Evolutionary conservation across 2,797 vertebrate genomes (phyloP).

Genomic region (Euthynnus affinis): DNA sequence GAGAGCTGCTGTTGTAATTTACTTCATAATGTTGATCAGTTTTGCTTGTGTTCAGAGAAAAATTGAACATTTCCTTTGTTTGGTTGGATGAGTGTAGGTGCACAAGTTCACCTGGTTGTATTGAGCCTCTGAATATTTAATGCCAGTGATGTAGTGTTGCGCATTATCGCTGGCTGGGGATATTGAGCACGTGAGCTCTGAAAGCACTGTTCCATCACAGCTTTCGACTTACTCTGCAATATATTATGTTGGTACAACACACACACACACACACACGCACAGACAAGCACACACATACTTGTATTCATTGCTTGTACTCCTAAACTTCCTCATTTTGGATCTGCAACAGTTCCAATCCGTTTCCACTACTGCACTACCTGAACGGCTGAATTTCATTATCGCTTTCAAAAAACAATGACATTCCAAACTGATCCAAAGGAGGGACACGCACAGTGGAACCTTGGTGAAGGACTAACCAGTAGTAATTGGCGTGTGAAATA

Average conservation of each 20-base stretch:
- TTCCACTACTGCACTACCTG: conserved; percentile 29
- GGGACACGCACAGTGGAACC: conserved; percentile 19
- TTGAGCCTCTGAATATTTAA: conserved; percentile 81
- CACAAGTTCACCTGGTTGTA: conserved; percentile 75
- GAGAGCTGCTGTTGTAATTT: not conserved
- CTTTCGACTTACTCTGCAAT: conserved; percentile 63
- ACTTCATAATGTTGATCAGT: conserved; percentile 1
- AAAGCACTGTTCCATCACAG: conserved; percentile 76
- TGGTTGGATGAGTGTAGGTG: conserved; percentile 45
- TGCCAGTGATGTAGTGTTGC: conserved; percentile 77
- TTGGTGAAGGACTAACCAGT: conserved; percentile 48
- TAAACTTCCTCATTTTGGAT: conserved; percentile 48
- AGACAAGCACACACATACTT: conserved; percentile 7
- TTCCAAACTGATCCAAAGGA: conserved; percentile 45
- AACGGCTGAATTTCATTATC: conserved; percentile 53
- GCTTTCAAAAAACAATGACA: conserved; percentile 41
- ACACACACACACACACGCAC: conserved; percentile 3
- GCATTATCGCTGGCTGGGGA: conserved; percentile 74
- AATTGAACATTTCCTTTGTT: not conserved
- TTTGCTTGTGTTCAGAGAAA: not conserved
- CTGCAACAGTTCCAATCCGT: conserved; percentile 36
- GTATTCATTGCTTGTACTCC: conserved; percentile 11
- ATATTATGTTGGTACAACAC: conserved; percentile 46
- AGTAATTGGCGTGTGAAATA: conserved; percentile 75
- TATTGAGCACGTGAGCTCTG: conserved; percentile 72